A percentile compares a stretch with the other conserved stretches of the same genome.
phyloP scores from a whole-genome alignment of 2,113 vertebrate genomes.

The Danio rerio region GRCz12tu NC_133199.1:10962001-10962500 shows the following conservation, averaged over 20 bases:
- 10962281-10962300: slow-evolving; percentile 51
- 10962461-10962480: slow-evolving; percentile 47
- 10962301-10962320: slow-evolving; percentile 75
- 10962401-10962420: slow-evolving; percentile 71
- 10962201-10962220: slow-evolving; percentile 56
- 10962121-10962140: slow-evolving; percentile 37
- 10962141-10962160: slow-evolving; percentile 46
- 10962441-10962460: slow-evolving; percentile 44
- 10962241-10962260: not conserved
- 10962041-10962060: slow-evolving; percentile 38
- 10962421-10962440: slow-evolving; percentile 60
- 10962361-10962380: slow-evolving; percentile 39
- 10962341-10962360: slow-evolving; percentile 51
- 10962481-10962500: slow-evolving; percentile 48
- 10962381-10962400: slow-evolving; percentile 81
- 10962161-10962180: slow-evolving; percentile 39
- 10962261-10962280: slow-evolving; percentile 26
- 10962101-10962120: slow-evolving; percentile 38
- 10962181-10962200: slow-evolving; percentile 50
- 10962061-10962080: slow-evolving; percentile 24
- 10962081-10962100: not conserved
- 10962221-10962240: slow-evolving; percentile 8
- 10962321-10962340: slow-evolving; percentile 65
- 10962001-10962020: slow-evolving; percentile 24
- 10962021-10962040: slow-evolving; percentile 1